These are phyloP conservation scores for Eupithecia tripunctaria DNA, from an alignment of 2,888 invertebrate species.

Conservation along the genomic window DNA sequence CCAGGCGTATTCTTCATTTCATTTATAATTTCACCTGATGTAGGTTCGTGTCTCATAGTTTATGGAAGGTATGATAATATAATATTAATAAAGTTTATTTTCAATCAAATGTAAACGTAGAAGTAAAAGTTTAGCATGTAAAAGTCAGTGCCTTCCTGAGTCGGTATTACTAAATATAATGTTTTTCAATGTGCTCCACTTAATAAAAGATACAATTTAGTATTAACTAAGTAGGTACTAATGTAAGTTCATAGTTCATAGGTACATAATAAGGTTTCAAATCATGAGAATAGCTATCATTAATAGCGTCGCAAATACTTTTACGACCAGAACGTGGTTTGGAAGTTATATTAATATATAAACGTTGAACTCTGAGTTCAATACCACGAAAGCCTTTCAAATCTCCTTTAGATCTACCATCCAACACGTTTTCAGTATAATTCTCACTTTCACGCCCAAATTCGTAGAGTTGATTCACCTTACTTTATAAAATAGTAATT, in stretches of 20 bases:
- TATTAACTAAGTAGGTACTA: not conserved
- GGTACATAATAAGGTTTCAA: not conserved
- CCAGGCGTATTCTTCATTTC: not conserved
- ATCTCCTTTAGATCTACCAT: constrained; percentile 28
- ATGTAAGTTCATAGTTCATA: not conserved
- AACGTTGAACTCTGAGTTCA: constrained; percentile 20
- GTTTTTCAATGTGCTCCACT: too few relatives aligned
- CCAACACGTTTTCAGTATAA: constrained; percentile 21
- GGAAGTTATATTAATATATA: not conserved
- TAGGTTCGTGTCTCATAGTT: too few relatives aligned
- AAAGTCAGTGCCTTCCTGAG: not conserved
- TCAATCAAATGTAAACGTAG: too few relatives aligned
- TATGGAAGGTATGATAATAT: too few relatives aligned
- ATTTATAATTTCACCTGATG: not conserved
- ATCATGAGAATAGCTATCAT: not conserved
- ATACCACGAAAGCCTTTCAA: constrained; percentile 19
- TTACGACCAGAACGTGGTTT: not conserved
- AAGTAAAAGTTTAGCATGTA: too few relatives aligned
- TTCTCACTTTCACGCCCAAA: constrained; percentile 43
- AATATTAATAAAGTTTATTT: too few relatives aligned
- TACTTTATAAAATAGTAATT: not conserved
- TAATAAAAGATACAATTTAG: too few relatives aligned
- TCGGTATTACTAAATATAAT: not conserved
- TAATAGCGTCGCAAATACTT: constrained; percentile 1
- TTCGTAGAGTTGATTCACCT: constrained; percentile 27